Evolutionary conservation across 2,888 invertebrate genomes (phyloP).

Genomic region (Drosophila setosimentum): DNA sequence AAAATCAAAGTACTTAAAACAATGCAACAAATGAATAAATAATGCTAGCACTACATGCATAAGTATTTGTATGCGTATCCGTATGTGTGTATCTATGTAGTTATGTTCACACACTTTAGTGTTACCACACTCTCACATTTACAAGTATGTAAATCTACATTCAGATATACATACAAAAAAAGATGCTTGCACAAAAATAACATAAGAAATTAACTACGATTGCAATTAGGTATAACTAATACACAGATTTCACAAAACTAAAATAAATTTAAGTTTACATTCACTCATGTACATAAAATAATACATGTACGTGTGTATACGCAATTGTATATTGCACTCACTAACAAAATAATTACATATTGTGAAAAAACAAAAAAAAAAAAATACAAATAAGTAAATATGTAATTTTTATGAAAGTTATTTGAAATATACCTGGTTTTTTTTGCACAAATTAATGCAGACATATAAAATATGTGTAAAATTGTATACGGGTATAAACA

Average conservation of each 20-base stretch:
- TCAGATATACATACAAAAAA: background rate
- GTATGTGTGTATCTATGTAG: background rate
- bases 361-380: background rate
- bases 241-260: conserved; percentile 4
- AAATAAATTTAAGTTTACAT: conserved; percentile 7
- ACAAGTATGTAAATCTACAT: conserved; percentile 2
- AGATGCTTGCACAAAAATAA: conserved; percentile 7
- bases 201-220: background rate
- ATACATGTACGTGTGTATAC: background rate
- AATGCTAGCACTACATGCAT: conserved; percentile 8
- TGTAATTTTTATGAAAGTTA: background rate
- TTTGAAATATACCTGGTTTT: conserved; percentile 23
- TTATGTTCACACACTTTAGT: conserved; percentile 3
- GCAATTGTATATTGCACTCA: background rate
- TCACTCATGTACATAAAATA: conserved; percentile 1
- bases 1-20: background rate
- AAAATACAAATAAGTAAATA: background rate
- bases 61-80: background rate
- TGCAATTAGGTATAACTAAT: conserved; percentile 4
- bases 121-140: conserved; percentile 7
- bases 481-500: conserved; percentile 44
- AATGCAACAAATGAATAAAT: conserved; percentile 15
- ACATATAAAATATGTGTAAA: conserved; percentile 37
- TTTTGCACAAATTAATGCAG: conserved; percentile 31
- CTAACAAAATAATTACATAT: conserved; percentile 2